Conservation (phyloP, 2,888 invertebrate genomes). For the Ametastegia equiseti region DNA sequence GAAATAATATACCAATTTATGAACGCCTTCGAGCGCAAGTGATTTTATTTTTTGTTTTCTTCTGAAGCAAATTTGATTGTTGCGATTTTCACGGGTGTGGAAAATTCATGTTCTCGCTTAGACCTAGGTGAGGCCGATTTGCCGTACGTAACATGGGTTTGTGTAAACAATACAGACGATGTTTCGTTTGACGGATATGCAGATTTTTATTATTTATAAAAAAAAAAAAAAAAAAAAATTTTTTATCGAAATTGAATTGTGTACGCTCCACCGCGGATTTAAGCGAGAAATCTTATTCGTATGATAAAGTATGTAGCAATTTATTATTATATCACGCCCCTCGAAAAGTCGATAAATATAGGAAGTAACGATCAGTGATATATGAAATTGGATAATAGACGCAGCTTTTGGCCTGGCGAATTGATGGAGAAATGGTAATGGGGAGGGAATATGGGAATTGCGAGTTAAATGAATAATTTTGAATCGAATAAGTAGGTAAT, state of each 20-base stretch:
- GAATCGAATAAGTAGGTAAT: conserved; percentile 29
- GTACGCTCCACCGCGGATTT: neutral
- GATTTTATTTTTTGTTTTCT: neutral
- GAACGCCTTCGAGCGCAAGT: neutral
- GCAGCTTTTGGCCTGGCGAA: neutral
- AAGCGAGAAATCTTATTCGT: neutral
- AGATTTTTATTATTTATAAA: too few species aligned
- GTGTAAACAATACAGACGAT: neutral
- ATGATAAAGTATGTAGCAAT: conserved; percentile 2
- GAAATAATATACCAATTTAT: neutral
- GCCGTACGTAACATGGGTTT: neutral
- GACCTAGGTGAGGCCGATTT: neutral
- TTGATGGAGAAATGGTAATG: too few species aligned
- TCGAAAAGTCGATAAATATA: neutral
- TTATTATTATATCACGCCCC: neutral
- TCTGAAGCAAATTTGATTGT: neutral
- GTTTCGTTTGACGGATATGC: neutral
- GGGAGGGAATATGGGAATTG: neutral
- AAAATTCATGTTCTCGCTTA: neutral
- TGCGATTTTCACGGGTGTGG: neutral
- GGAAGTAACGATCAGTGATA: neutral
- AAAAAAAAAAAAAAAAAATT: too few species aligned
- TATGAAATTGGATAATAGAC: neutral
- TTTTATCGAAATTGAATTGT: neutral
- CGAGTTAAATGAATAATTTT: neutral